Conservation (phyloP, 1,140 invertebrate species). For the Leucophenga varia region DNA sequence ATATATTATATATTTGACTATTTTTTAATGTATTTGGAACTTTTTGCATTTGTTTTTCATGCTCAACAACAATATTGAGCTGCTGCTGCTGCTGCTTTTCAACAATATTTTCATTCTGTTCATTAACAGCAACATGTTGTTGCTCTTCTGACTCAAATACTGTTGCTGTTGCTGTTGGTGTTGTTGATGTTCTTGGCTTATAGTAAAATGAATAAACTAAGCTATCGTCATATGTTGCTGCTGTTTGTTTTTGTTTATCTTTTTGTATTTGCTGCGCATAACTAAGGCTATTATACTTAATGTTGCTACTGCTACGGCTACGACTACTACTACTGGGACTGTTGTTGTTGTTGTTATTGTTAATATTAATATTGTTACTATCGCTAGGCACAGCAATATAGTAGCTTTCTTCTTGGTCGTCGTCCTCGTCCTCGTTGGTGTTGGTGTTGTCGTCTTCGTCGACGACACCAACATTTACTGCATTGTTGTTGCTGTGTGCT, state of each 20-base stretch:
- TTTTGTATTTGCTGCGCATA: slow-evolving; percentile 2
- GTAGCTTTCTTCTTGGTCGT: slow-evolving; percentile 1
- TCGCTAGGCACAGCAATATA: neutral
- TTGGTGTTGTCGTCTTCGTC: neutral
- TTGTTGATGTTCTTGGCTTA: slow-evolving; percentile 20
- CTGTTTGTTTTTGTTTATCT: slow-evolving; percentile 16
- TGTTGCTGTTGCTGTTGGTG: slow-evolving; percentile 1
- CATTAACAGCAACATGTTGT: slow-evolving; percentile 1
- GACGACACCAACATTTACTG: neutral
- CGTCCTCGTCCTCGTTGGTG: neutral
- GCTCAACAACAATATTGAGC: neutral
- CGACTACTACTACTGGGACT: slow-evolving; percentile 46
- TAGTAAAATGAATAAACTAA: slow-evolving; percentile 1
- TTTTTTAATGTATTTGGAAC: slow-evolving; percentile 54
- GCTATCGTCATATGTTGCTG: slow-evolving; percentile 16
- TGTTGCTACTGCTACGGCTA: slow-evolving; percentile 47
- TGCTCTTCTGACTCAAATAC: neutral
- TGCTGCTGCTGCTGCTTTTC: neutral
- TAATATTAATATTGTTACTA: neutral
- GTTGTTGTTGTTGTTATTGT: slow-evolving; percentile 8
- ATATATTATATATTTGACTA: slow-evolving; percentile 55
- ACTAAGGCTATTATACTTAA: slow-evolving; percentile 24
- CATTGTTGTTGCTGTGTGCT: slow-evolving; percentile 4
- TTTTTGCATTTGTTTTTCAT: slow-evolving; percentile 30
- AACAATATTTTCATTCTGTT: slow-evolving; percentile 7